phyloP scores from a whole-genome alignment of 2,888 invertebrate genomes.

The Belgica antarctica region DNA sequence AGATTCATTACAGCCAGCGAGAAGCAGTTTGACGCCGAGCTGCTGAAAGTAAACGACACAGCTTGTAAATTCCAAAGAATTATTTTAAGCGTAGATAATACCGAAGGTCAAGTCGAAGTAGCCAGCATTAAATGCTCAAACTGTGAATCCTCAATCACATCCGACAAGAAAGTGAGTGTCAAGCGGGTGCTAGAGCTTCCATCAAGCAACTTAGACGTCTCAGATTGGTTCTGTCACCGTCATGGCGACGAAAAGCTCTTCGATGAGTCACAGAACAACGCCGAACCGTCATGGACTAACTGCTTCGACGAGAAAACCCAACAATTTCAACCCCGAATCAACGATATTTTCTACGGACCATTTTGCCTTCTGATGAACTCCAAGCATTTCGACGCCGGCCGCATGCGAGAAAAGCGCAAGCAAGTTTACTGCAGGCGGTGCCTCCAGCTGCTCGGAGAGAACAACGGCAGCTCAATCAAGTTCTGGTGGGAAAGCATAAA shows the following conservation, averaged over 20 bases:
- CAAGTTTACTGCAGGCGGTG: conserved; percentile 45
- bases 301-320: conserved; percentile 35
- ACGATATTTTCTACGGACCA: conserved; percentile 46
- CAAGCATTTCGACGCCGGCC: conserved; percentile 22
- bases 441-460: conserved; percentile 48
- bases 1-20: conserved; percentile 9
- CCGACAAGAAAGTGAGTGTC: conserved; percentile 39
- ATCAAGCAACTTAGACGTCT: conserved; percentile 45
- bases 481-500: conserved; percentile 35
- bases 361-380: conserved; percentile 45
- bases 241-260: conserved; percentile 34
- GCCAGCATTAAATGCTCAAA: conserved; percentile 41
- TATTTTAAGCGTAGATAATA: background rate
- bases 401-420: conserved; percentile 41
- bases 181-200: conserved; percentile 46
- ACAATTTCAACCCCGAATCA: conserved; percentile 41
- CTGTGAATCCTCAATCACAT: conserved; percentile 43
- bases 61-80: background rate
- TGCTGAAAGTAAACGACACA: background rate
- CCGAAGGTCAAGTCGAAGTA: background rate
- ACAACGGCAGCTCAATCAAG: background rate
- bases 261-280: background rate
- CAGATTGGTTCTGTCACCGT: conserved; percentile 47
- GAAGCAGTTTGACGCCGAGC: conserved; percentile 19
- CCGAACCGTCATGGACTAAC: background rate